phyloP scores from a whole-genome alignment of 1,140 invertebrate genomes.

The Brachionus paranguensis region DNA sequence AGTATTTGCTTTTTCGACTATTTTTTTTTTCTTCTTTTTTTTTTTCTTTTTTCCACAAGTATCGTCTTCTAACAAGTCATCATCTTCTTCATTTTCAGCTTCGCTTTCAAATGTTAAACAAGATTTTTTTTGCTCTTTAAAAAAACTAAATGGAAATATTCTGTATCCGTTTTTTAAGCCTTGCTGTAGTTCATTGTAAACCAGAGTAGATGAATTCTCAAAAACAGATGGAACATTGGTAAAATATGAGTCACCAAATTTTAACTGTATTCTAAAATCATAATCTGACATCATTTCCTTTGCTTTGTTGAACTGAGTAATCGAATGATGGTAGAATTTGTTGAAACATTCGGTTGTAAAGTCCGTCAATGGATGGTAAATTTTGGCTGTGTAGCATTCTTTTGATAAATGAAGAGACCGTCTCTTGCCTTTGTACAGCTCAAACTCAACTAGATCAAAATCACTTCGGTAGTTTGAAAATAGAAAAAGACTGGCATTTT shows the following conservation, averaged over 20 bases:
- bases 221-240: not conserved
- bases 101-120: not conserved
- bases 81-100: not conserved
- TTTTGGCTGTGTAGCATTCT: not conserved
- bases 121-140: not conserved
- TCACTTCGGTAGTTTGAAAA: not conserved
- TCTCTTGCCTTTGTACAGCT: not conserved
- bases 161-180: constrained; percentile 2
- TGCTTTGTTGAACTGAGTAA: constrained; percentile 5
- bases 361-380: not conserved
- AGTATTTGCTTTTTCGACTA: not conserved
- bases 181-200: not conserved
- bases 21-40: not conserved
- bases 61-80: not conserved
- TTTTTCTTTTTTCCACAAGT: not conserved
- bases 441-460: not conserved
- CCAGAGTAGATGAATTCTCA: not conserved
- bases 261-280: not conserved
- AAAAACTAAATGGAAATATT: not conserved
- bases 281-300: constrained; percentile 10
- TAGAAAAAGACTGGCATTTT: not conserved
- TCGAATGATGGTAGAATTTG: constrained; percentile 10
- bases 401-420: not conserved
- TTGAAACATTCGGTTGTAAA: not conserved
- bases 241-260: constrained; percentile 17